Evolutionary conservation across 2,797 vertebrate genomes (phyloP), one percentile per base, ranked within the genome.

Genomic region (Poeciliopsis turneri): DNA sequence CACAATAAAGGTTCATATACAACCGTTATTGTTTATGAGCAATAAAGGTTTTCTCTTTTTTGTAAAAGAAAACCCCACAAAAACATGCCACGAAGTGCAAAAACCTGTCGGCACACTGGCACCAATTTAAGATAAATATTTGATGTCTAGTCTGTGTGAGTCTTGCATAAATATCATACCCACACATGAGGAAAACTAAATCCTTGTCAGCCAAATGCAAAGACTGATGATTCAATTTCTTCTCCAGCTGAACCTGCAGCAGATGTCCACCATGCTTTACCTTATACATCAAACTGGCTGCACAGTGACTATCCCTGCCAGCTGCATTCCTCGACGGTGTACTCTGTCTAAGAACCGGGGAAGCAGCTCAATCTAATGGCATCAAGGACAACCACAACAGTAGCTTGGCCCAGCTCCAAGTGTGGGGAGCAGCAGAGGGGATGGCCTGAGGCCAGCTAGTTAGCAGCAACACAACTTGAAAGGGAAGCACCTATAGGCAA

Each of bases 331-430:
- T 76, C 46, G 33, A 53, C 12, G 47, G 36, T 74, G 33, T 18
- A 16, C 23, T 49, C 75, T 49, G 49, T 39, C 59, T 76, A 66
- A 33, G 59, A 76, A 68, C 25, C 3, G 4, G 23, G 64, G 61
- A 49, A 76, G 59, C 61, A 76, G 30, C 28, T 45, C 7, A 18
- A 61, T 45, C 43, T 46, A 64, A 76, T 49, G 45, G 61, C 59
- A 49, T 51, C 45, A 68, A 36, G 13, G 18, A 43, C 33, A 12
- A 30, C 20, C 25, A 39, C 36, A 18, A 41, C 36, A 25, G 47
- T 41, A 11, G 51, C 9, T 41, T 75, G 53, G 25, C 33, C 51
- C 6, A 15, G 15, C 11, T 73, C 47, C 72, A 53, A 53, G 33
- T 53, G n/a, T n/a, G 3, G 49, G 25, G 33, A 41, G 51, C 72